These are phyloP conservation scores for Pheucticus melanocephalus DNA, from an alignment of 2,113 vertebrate species.

Conservation along the genomic window DNA sequence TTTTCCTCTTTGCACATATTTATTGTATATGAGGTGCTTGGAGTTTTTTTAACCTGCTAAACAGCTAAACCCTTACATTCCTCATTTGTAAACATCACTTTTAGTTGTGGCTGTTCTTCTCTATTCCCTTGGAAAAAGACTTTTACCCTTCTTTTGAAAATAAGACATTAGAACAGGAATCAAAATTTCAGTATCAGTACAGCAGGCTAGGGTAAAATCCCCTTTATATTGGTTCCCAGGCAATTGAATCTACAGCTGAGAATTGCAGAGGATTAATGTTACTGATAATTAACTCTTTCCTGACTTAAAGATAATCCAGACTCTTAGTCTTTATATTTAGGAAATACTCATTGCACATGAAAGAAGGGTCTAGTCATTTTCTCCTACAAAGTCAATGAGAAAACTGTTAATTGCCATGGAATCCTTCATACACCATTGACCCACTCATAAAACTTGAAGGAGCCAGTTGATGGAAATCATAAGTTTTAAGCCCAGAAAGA, in stretches of 20 bases:
- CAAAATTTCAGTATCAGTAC: neutral
- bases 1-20: neutral
- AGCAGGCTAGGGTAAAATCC: neutral
- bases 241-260: neutral
- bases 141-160: neutral
- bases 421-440: neutral
- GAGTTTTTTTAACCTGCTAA: neutral
- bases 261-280: neutral
- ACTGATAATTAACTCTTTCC: neutral
- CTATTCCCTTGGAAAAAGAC: neutral
- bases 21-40: neutral
- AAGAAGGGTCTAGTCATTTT: neutral
- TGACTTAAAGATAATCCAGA: neutral
- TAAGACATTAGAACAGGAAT: neutral
- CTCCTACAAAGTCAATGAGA: neutral
- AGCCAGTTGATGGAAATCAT: neutral
- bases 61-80: neutral
- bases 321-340: neutral
- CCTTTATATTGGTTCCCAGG: neutral
- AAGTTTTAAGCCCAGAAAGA: neutral
- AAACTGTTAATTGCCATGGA: neutral
- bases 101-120: neutral
- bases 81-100: neutral
- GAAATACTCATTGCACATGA: neutral
- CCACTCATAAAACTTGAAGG: neutral